Conservation (phyloP, 1,140 invertebrate species). For the Conus ventricosus region DNA sequence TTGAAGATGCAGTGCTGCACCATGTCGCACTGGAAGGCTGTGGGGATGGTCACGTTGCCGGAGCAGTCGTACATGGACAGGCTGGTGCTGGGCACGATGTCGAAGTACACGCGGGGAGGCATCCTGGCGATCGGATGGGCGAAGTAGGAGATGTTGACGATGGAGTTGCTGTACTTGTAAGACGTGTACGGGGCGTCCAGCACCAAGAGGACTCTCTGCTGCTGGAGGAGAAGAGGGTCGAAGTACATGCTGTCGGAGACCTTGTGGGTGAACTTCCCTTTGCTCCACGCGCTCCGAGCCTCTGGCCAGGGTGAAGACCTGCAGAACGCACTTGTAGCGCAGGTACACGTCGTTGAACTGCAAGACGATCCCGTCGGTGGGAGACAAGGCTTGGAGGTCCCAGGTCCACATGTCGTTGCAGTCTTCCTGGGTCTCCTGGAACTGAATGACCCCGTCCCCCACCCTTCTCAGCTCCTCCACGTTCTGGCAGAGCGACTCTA, state of each 20-base stretch:
- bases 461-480: not conserved
- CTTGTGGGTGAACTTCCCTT: not conserved
- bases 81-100: not conserved
- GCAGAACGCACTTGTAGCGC: not conserved
- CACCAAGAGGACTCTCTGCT: not conserved
- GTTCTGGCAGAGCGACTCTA: not conserved
- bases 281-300: not conserved
- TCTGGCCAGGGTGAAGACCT: not conserved
- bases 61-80: constrained; percentile 4
- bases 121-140: not conserved
- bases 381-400: not conserved
- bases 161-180: not conserved
- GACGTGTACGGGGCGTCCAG: not conserved
- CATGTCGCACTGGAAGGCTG: constrained; percentile 9
- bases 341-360: not conserved
- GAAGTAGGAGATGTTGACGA: not conserved
- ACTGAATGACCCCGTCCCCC: not conserved
- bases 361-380: not conserved
- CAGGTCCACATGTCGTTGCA: not conserved
- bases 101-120: not conserved
- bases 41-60: not conserved
- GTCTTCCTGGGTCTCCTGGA: not conserved
- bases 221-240: not conserved
- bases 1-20: constrained; percentile 8
- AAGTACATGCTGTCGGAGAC: not conserved